Conservation (phyloP, 2,888 invertebrate genomes). For the Alviniconcha strummeri region DNA sequence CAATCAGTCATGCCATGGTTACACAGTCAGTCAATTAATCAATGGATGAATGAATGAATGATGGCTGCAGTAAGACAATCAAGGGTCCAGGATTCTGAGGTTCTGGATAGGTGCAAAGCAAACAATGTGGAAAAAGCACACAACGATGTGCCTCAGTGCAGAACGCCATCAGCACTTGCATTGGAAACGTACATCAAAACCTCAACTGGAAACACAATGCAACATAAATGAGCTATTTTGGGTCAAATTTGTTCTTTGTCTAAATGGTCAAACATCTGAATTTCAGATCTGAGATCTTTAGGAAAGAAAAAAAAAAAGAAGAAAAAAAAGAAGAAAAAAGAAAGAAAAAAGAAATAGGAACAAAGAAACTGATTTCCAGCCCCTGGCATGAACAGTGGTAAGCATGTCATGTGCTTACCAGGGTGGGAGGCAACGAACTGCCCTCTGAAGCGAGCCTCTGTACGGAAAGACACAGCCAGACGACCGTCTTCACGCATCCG, state of each 20-base stretch:
- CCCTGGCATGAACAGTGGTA: neutral
- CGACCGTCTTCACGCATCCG: slow-evolving; percentile 68
- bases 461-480: slow-evolving; percentile 69
- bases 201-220: neutral
- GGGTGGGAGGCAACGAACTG: slow-evolving; percentile 65
- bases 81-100: no score
- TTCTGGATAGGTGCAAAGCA: no score
- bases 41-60: no score
- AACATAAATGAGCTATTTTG: neutral
- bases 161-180: no score
- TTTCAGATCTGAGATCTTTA: neutral
- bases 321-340: neutral
- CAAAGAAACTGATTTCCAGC: neutral
- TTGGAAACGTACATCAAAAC: no score
- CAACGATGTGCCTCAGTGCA: no score
- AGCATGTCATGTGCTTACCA: slow-evolving; percentile 42
- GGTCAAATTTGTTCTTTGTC: neutral
- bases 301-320: neutral
- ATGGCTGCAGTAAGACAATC: no score
- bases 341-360: neutral
- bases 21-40: no score
- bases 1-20: no score
- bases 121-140: no score
- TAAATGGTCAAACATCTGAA: no score
- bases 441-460: slow-evolving; percentile 69